Percentiles rank a stretch among this genome's conserved stretches.
Conservation (phyloP, 2,113 vertebrate genomes). For the Phrynosoma blainvillii region DNA sequence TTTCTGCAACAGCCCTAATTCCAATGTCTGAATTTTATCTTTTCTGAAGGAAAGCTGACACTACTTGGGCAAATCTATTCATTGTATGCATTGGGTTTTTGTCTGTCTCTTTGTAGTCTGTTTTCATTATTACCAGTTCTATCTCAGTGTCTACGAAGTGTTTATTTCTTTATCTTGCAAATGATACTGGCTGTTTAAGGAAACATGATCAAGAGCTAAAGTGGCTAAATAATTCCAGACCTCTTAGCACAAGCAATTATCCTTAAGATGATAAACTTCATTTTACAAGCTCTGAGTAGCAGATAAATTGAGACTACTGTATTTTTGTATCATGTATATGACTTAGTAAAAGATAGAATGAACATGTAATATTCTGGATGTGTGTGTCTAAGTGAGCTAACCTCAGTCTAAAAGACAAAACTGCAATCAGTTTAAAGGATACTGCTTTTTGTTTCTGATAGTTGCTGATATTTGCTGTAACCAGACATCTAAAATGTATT, state of each 20-base stretch:
- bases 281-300: neutral
- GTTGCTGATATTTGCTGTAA: neutral
- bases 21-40: neutral
- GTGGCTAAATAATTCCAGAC: constrained; percentile 2
- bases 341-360: neutral
- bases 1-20: neutral
- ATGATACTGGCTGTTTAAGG: constrained; percentile 2
- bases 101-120: neutral
- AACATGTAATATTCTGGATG: neutral
- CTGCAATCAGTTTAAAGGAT: neutral
- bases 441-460: neutral
- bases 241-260: neutral
- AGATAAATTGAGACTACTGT: neutral
- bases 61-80: too few relatives aligned
- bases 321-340: neutral
- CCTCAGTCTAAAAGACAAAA: neutral
- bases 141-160: neutral
- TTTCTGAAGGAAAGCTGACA: neutral
- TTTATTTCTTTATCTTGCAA: constrained; percentile 1
- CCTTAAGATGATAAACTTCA: neutral
- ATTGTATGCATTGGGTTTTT: neutral
- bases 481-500: neutral
- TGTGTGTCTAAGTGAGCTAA: neutral
- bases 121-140: neutral
- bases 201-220: neutral